These are phyloP conservation scores for Maniola jurtina DNA, from an alignment of 1,140 invertebrate species.

Conservation along the genomic window DNA sequence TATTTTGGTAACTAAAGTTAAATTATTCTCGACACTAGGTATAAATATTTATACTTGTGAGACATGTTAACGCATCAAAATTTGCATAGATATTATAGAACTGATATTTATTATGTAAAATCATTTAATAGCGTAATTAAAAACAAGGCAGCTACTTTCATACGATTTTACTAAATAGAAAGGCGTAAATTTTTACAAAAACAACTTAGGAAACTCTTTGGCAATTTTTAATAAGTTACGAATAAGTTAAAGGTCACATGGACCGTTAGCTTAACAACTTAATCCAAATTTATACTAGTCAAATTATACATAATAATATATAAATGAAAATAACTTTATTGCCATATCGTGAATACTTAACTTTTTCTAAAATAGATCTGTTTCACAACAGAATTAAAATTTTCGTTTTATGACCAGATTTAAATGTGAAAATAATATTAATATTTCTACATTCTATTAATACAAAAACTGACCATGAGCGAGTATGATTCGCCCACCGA, in stretches of 20 bases:
- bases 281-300: neutral
- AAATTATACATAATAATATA: neutral
- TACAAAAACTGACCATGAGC: no score
- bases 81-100: constrained; percentile 1
- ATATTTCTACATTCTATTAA: no score
- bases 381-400: neutral
- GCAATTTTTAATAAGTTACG: constrained; percentile 1
- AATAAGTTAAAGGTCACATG: neutral
- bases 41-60: constrained; percentile 3
- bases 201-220: neutral
- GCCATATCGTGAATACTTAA: neutral
- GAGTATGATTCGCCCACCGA: no score
- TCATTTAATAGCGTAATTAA: neutral
- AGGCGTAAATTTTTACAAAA: neutral
- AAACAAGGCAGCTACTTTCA: neutral
- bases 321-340: neutral
- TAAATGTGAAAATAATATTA: neutral
- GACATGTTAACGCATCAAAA: neutral
- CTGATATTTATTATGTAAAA: neutral
- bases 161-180: constrained; percentile 4
- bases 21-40: neutral
- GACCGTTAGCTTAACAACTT: neutral
- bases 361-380: neutral
- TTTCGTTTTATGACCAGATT: neutral
- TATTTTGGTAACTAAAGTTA: neutral